A percentile compares a stretch with the other conserved stretches of the same genome.
Conservation (phyloP, 64 coral and sea anemone species). For the Montipora capricornis region DNA sequence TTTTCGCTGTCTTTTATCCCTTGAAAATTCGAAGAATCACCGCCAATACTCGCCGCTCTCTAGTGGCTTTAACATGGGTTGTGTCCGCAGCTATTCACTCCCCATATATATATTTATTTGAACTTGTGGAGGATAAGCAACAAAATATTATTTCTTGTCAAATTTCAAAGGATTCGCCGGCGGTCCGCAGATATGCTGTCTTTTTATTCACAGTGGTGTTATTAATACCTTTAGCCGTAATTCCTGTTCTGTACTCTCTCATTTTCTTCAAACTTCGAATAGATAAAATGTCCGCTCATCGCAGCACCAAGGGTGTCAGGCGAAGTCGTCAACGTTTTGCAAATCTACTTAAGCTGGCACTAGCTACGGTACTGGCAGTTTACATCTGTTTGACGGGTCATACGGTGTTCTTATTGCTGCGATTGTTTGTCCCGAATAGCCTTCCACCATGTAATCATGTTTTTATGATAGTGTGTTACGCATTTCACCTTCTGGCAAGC, state of each 20-base stretch:
- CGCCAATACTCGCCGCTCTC: not conserved
- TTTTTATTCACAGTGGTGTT: constrained; percentile 22
- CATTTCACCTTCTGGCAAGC: not conserved
- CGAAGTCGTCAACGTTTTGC: not conserved
- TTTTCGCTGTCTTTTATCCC: constrained; percentile 63
- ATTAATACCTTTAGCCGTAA: constrained; percentile 1
- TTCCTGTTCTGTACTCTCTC: constrained; percentile 1
- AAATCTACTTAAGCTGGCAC: constrained; percentile 25
- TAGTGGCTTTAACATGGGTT: constrained; percentile 44
- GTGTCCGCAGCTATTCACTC: constrained; percentile 23
- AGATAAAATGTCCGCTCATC: constrained; percentile 33
- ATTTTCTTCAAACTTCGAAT: not conserved
- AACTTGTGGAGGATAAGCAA: not conserved
- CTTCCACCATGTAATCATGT: not conserved
- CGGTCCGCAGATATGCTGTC: not conserved
- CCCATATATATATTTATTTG: constrained; percentile 29
- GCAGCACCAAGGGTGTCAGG: not conserved
- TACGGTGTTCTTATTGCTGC: not conserved
- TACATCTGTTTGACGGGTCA: constrained; percentile 36
- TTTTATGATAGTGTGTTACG: not conserved
- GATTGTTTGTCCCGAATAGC: not conserved
- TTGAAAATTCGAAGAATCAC: constrained; percentile 49
- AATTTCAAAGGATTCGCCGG: not conserved
- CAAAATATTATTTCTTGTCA: not conserved
- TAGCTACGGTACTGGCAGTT: constrained; percentile 30